A percentile compares a stretch with the other conserved stretches of the same genome.
Evolutionary conservation across 2,113 vertebrate species (phyloP).

Genomic region (Nothobranchius kuhntae): DNA sequence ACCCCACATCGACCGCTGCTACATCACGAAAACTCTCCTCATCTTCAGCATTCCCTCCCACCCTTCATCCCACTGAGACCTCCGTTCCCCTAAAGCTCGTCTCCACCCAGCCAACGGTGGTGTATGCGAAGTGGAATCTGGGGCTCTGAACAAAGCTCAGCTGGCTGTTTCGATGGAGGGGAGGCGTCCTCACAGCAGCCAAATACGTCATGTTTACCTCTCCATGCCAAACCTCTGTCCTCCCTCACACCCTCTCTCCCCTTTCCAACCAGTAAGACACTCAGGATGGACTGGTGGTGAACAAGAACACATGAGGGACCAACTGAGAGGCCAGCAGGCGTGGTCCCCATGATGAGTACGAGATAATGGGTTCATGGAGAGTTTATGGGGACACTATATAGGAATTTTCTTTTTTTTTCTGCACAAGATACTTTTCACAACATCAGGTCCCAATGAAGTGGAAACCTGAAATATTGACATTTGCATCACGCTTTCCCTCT

Average conservation of each 20-base stretch:
- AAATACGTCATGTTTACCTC: constrained; percentile 64
- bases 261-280: constrained; percentile 57
- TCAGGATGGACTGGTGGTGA: constrained; percentile 40
- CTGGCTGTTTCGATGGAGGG: constrained; percentile 71
- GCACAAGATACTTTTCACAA: background rate
- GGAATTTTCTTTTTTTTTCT: background rate
- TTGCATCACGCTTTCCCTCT: background rate
- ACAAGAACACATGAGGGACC: constrained; percentile 15
- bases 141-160: constrained; percentile 57
- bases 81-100: constrained; percentile 13
- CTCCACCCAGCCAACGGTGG: constrained; percentile 37
- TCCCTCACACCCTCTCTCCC: constrained; percentile 15
- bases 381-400: background rate
- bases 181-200: constrained; percentile 51
- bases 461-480: background rate
- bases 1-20: background rate
- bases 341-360: constrained; percentile 10
- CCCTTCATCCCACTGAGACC: constrained; percentile 32
- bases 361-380: constrained; percentile 41
- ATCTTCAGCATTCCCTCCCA: constrained; percentile 20
- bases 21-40: constrained; percentile 1
- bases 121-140: constrained; percentile 54
- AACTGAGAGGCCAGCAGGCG: constrained; percentile 39
- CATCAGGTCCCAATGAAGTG: background rate
- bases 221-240: constrained; percentile 40